phyloP scores from a whole-genome alignment of 2,888 invertebrate species.

The Candidula unifasciata region DNA sequence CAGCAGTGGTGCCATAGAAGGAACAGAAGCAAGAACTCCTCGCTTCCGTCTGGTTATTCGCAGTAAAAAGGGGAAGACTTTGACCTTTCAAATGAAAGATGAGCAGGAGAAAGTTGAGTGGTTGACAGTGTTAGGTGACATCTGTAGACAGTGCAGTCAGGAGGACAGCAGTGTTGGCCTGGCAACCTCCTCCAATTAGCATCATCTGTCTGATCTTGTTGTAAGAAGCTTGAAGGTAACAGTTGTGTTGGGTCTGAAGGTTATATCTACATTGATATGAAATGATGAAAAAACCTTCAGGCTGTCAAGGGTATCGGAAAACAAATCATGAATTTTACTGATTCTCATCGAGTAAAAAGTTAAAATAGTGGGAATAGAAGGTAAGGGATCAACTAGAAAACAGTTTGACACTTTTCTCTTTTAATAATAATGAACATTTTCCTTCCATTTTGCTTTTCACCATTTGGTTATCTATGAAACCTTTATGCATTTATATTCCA shows the following conservation, averaged over 20 bases:
- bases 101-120: conserved; percentile 68
- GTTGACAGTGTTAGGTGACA: conserved; percentile 56
- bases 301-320: too few species aligned
- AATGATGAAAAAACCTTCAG: too few species aligned
- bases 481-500: conserved; percentile 4
- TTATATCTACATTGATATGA: too few species aligned
- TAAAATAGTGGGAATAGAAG: too few species aligned
- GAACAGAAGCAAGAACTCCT: conserved; percentile 39
- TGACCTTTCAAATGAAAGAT: conserved; percentile 68
- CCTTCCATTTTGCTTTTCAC: neutral
- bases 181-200: conserved; percentile 1
- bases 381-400: neutral
- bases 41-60: conserved; percentile 62
- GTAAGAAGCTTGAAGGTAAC: too few species aligned
- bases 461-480: neutral
- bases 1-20: conserved; percentile 22
- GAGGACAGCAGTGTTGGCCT: neutral
- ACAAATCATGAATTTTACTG: too few species aligned
- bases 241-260: too few species aligned
- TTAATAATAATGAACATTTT: neutral
- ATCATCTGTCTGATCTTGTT: neutral
- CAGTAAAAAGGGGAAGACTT: conserved; percentile 61
- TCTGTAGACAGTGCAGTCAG: conserved; percentile 23
- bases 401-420: neutral
- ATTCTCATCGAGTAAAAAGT: too few species aligned